Conservation (phyloP, 2,113 vertebrate species). For the Donacobius atricapilla region DNA sequence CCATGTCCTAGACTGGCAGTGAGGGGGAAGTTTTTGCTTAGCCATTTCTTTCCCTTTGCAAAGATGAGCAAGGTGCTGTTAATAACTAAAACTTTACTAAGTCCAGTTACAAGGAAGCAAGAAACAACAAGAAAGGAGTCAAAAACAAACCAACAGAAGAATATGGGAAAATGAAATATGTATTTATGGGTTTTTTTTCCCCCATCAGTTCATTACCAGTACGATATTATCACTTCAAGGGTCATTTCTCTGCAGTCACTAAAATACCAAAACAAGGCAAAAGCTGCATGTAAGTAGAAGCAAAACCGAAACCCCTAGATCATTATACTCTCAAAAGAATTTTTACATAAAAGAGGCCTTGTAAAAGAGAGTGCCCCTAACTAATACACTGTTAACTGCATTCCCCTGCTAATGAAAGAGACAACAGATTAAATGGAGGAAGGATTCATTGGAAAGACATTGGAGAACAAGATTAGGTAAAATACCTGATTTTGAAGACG, state of each 20-base stretch:
- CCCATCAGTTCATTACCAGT: slow-evolving; percentile 66
- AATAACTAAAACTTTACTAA: slow-evolving; percentile 66
- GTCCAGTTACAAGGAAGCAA: slow-evolving; percentile 67
- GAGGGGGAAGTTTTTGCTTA: slow-evolving; percentile 31
- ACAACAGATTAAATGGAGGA: background rate
- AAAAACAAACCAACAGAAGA: background rate
- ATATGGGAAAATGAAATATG: slow-evolving; percentile 47
- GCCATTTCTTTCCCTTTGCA: slow-evolving; percentile 45
- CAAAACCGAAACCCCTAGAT: slow-evolving; percentile 9
- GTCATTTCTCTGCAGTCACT: slow-evolving; percentile 70
- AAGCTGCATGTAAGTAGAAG: slow-evolving; percentile 25
- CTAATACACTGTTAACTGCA: background rate
- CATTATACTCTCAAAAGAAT: slow-evolving; percentile 51
- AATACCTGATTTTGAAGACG: background rate
- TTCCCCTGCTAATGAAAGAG: background rate
- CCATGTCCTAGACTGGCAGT: background rate
- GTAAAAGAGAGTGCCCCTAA: background rate
- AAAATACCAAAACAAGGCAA: slow-evolving; percentile 65
- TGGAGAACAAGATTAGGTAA: background rate
- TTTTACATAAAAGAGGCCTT: slow-evolving; percentile 39
- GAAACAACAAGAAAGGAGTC: background rate
- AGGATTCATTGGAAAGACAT: background rate
- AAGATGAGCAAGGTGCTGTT: slow-evolving; percentile 53
- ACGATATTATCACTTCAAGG: slow-evolving; percentile 71
- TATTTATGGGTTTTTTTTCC: background rate